These are phyloP conservation scores for Cantharis nigra DNA, from an alignment of 2,888 invertebrate genomes.

Conservation along the genomic window DNA sequence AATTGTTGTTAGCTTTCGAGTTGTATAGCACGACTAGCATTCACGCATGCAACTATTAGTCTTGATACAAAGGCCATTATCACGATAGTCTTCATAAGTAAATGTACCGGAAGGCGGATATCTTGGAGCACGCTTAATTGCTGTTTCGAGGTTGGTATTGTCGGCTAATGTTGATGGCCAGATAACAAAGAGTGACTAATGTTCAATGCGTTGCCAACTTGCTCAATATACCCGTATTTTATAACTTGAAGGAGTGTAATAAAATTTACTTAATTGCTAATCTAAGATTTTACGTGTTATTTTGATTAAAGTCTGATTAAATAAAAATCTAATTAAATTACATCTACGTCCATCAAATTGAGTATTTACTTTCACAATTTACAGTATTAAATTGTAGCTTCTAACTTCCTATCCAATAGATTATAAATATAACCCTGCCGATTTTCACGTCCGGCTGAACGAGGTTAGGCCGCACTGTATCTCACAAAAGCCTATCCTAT, in stretches of 20 bases:
- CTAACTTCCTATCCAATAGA: too few relatives aligned
- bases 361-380: too few relatives aligned
- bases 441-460: too few relatives aligned
- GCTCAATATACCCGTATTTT: conserved; percentile 36
- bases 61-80: conserved; percentile 39
- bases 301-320: not conserved
- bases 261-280: not conserved
- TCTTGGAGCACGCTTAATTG: conserved; percentile 55
- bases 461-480: too few relatives aligned
- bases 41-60: conserved; percentile 32
- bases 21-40: conserved; percentile 17
- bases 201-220: conserved; percentile 42
- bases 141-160: conserved; percentile 48
- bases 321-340: not conserved
- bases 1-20: conserved; percentile 26
- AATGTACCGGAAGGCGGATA: conserved; percentile 55
- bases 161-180: conserved; percentile 43
- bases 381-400: too few relatives aligned
- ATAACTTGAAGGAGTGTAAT: not conserved
- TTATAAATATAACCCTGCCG: too few relatives aligned
- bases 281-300: not conserved
- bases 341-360: too few relatives aligned
- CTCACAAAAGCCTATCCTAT: too few relatives aligned
- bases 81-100: conserved; percentile 52
- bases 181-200: conserved; percentile 49